Conservation (phyloP, 2,888 invertebrate genomes). For the Chrysina gloriosa region DNA sequence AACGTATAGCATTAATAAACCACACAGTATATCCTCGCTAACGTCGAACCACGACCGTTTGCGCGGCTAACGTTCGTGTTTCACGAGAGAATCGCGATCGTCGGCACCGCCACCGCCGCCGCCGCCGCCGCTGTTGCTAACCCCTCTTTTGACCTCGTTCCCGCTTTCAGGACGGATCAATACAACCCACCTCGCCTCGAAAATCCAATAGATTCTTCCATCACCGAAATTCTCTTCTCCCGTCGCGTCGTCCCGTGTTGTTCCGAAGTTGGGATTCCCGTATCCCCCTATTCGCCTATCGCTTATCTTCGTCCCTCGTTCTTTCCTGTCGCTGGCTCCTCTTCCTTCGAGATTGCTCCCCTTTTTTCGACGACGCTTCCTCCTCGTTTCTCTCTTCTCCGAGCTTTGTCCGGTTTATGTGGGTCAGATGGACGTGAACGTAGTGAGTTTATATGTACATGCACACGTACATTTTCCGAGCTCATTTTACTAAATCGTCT, state of each 20-base stretch:
- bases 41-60: background rate
- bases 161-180: conserved; percentile 46
- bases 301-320: background rate
- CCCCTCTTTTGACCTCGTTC: conserved; percentile 50
- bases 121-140: conserved; percentile 39
- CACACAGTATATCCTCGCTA: background rate
- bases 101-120: conserved; percentile 7
- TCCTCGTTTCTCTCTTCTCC: background rate
- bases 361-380: conserved; percentile 4
- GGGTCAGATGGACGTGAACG: conserved; percentile 14
- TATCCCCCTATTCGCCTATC: background rate
- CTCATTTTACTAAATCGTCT: background rate
- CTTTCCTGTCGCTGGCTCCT: background rate
- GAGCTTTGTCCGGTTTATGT: conserved; percentile 24
- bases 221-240: conserved; percentile 46
- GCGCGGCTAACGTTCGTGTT: background rate
- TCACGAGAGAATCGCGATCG: background rate
- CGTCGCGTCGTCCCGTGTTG: background rate
- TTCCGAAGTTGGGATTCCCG: conserved; percentile 12
- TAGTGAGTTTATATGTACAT: background rate
- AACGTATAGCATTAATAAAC: background rate
- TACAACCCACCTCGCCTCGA: conserved; percentile 47
- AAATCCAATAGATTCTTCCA: conserved; percentile 49
- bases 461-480: conserved; percentile 3
- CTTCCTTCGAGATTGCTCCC: conserved; percentile 3